A percentile compares a stretch with the other conserved stretches of the same genome.
These are phyloP conservation scores for Lepidurus apus DNA, from an alignment of 1,140 invertebrate species.

Conservation along the genomic window DNA sequence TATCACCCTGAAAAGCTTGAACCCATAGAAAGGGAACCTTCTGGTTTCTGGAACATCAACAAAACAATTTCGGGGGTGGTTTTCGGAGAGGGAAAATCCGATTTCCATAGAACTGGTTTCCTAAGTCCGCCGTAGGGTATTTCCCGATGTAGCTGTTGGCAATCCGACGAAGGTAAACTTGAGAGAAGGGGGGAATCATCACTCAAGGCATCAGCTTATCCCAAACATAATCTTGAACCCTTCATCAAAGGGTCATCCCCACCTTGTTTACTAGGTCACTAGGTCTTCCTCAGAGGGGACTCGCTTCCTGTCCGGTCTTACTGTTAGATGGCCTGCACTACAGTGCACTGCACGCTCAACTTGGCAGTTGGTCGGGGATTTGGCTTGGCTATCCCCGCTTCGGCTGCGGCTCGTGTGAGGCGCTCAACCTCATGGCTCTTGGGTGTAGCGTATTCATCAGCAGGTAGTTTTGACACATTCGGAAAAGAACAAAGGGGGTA, in stretches of 20 bases:
- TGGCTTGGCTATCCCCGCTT: too few relatives aligned
- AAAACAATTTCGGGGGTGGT: neutral
- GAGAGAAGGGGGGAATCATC: neutral
- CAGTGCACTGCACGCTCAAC: too few relatives aligned
- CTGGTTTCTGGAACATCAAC: neutral
- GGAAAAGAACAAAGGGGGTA: neutral
- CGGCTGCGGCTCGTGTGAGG: too few relatives aligned
- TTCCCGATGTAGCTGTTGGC: neutral
- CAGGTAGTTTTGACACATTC: constrained; percentile 19
- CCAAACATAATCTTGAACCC: neutral
- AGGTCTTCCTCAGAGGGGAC: neutral
- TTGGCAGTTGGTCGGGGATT: too few relatives aligned
- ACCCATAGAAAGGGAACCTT: neutral
- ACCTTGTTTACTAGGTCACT: constrained; percentile 20
- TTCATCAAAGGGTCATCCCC: neutral
- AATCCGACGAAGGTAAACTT: neutral
- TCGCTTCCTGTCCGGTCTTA: constrained; percentile 7
- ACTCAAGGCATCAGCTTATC: neutral
- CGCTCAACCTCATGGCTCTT: neutral
- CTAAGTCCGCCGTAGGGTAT: neutral
- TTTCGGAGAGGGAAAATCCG: neutral
- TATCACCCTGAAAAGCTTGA: neutral
- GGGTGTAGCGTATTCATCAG: neutral
- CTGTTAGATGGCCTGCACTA: neutral
- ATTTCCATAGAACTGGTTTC: neutral